phyloP scores from a whole-genome alignment of 1,140 invertebrate species.

The Pachypeltis micranthus region DNA sequence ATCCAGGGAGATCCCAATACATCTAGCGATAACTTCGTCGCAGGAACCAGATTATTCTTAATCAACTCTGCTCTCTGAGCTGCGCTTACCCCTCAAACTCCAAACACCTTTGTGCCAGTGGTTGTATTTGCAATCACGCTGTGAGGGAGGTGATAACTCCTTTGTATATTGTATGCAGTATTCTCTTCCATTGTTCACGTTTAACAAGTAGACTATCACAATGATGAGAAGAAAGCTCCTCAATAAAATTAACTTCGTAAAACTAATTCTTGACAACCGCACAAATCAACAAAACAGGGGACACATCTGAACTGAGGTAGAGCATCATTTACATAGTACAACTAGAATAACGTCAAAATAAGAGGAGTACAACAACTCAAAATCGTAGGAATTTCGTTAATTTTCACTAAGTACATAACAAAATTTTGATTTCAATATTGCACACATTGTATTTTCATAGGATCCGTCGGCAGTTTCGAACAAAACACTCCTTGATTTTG shows the following conservation, averaged over 20 bases:
- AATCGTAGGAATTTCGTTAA: neutral
- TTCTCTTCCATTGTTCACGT: too few species aligned
- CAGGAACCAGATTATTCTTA: too few species aligned
- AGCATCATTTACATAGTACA: neutral
- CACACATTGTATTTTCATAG: neutral
- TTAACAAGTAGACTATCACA: too few species aligned
- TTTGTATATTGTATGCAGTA: too few species aligned
- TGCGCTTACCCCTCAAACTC: too few species aligned
- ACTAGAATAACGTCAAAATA: neutral
- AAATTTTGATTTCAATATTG: neutral
- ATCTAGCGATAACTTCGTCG: too few species aligned
- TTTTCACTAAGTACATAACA: neutral
- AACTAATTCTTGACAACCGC: neutral
- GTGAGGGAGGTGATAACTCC: too few species aligned
- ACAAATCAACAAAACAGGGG: neutral
- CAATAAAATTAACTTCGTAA: neutral
- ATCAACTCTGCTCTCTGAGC: too few species aligned
- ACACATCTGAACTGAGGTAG: neutral
- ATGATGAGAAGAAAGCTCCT: neutral
- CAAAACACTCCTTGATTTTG: neutral
- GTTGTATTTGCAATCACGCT: too few species aligned
- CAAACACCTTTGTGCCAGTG: too few species aligned
- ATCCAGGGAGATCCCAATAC: too few species aligned
- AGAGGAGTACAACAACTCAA: neutral
- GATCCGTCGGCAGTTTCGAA: too few species aligned